Evolutionary conservation across 2,888 invertebrate species (phyloP).

Genomic region (Drepanosiphum platanoidis): DNA sequence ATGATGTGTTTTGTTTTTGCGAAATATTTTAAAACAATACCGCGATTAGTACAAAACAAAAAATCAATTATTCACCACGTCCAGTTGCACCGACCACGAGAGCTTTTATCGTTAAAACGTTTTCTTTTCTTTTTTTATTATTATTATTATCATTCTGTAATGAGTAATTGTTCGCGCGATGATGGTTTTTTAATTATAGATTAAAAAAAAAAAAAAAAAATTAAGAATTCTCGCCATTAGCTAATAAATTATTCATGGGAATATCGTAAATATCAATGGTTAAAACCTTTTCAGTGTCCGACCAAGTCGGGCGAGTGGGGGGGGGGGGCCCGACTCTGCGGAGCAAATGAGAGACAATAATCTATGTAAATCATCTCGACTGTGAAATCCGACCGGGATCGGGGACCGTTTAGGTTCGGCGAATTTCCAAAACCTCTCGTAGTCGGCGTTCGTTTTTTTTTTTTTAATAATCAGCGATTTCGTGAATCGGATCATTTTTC

Average conservation of each 20-base stretch:
- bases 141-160: slow-evolving; percentile 16
- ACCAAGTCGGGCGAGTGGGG: neutral
- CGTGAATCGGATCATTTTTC: too few relatives aligned
- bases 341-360: neutral
- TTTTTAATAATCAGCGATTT: neutral
- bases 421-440: neutral
- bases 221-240: slow-evolving; percentile 10
- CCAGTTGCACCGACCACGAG: neutral
- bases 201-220: slow-evolving; percentile 18
- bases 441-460: neutral
- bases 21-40: slow-evolving; percentile 38
- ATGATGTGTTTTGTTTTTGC: slow-evolving; percentile 8
- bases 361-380: neutral
- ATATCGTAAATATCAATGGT: slow-evolving; percentile 47
- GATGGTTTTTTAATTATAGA: slow-evolving; percentile 57
- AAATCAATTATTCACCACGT: slow-evolving; percentile 48
- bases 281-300: slow-evolving; percentile 43
- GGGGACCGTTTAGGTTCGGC: slow-evolving; percentile 13
- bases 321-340: too few relatives aligned
- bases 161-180: slow-evolving; percentile 44
- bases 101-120: slow-evolving; percentile 48
- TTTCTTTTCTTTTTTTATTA: slow-evolving; percentile 30
- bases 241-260: slow-evolving; percentile 53
- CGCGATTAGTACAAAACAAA: slow-evolving; percentile 20
- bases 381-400: neutral